A percentile compares a stretch with the other conserved stretches of the same genome.
Evolutionary conservation across 2,888 invertebrate genomes (phyloP).

Genomic region (Lampropteryx suffumata): DNA sequence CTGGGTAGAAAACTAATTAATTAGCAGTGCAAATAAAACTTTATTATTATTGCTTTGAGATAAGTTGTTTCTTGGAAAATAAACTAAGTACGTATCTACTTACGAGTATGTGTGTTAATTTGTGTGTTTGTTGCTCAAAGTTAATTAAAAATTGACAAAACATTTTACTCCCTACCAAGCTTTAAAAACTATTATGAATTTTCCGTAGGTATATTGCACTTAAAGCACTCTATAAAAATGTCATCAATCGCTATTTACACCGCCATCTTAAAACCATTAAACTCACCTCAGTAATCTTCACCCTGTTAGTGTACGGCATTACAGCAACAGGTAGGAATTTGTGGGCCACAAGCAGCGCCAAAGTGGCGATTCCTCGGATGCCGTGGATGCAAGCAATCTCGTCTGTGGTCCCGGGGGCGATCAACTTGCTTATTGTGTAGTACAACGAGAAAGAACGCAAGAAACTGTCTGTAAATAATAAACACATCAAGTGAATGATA

Average conservation of each 20-base stretch:
- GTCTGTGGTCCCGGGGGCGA: slow-evolving; percentile 73
- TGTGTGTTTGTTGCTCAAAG: too few species aligned
- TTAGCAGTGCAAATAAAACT: neutral
- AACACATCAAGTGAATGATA: neutral
- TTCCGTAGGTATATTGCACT: neutral
- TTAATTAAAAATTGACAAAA: too few species aligned
- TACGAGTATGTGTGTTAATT: too few species aligned
- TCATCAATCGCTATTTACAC: neutral
- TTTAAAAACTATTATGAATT: neutral
- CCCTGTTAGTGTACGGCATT: slow-evolving; percentile 85
- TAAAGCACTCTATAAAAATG: neutral
- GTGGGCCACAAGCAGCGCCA: slow-evolving; percentile 85
- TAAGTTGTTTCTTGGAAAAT: neutral
- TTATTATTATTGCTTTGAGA: neutral
- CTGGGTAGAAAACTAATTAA: slow-evolving; percentile 7
- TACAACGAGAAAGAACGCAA: slow-evolving; percentile 86
- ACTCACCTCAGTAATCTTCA: slow-evolving; percentile 82
- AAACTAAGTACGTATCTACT: neutral
- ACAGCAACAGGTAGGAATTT: slow-evolving; percentile 85
- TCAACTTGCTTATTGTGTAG: slow-evolving; percentile 82
- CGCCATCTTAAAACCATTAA: neutral
- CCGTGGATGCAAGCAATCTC: slow-evolving; percentile 88
- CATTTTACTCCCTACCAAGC: too few species aligned
- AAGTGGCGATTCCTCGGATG: slow-evolving; percentile 85
- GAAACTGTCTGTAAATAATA: slow-evolving; percentile 53